These are phyloP conservation scores for Neoaliturus tenellus DNA, from an alignment of 2,888 invertebrate genomes.

Conservation along the genomic window DNA sequence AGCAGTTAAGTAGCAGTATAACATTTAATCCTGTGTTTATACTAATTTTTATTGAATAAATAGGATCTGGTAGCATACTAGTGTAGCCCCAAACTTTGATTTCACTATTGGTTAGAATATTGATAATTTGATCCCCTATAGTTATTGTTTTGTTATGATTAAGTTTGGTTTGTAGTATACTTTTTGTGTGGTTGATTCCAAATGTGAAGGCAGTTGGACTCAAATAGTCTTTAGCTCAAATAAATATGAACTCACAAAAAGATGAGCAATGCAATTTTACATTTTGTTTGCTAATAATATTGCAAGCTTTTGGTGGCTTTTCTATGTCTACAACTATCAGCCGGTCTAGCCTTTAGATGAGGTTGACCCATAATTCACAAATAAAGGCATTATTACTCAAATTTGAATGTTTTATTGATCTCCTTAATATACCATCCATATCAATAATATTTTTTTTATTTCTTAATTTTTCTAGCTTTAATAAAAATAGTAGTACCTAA, in stretches of 20 bases:
- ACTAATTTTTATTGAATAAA: not conserved
- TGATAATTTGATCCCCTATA: not conserved
- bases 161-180: conserved; percentile 7
- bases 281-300: conserved; percentile 34
- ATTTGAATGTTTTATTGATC: not conserved
- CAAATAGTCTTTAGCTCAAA: conserved; percentile 12
- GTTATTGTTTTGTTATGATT: conserved; percentile 14
- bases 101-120: not conserved
- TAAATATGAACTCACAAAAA: conserved; percentile 25
- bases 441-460: no score
- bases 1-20: not conserved
- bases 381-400: conserved; percentile 57
- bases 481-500: no score
- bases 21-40: not conserved
- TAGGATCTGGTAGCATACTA: not conserved
- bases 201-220: conserved; percentile 17
- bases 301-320: conserved; percentile 56
- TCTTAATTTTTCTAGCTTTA: no score
- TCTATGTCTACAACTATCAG: conserved; percentile 56
- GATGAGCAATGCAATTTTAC: conserved; percentile 39
- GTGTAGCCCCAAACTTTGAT: not conserved
- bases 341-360: conserved; percentile 37
- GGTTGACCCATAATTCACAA: conserved; percentile 51
- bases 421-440: no score
- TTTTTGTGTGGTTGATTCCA: conserved; percentile 27